Evolutionary conservation across 30 jellyfish, hydroid and myxozoan genomes (phyloP), one percentile per base, ranked within the genome.

Genomic region (Pseudorhiza aurosa): DNA sequence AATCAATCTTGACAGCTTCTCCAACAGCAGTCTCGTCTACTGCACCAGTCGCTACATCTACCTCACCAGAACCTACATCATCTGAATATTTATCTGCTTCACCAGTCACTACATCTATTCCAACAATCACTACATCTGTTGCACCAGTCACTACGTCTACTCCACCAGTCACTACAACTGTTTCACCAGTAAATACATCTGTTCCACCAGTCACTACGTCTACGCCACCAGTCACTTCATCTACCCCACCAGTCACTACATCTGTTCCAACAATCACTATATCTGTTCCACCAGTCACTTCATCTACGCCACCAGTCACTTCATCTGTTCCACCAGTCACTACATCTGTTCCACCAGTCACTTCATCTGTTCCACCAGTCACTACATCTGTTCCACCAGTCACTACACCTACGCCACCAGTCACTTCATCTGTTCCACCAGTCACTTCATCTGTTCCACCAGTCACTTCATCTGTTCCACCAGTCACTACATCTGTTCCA

Each of bases 211-310:
- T 24, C 15, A 11, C 63, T 9, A 9, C 39, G 0, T 36, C 60
- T 12, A 6, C 67, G 44, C 11, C 56, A 10, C 46, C 75, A 30
- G 28, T 43, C 14, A 8, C 40, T 9, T 10, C 10, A 35, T 7
- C 60, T 15, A n/a, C n/a, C n/a, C 19, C 79, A 65, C n/a, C 59
- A 31, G 59, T 22, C 36, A n/a, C 70, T 19, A 17, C 33, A 56
- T 12, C 70, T 17, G 35, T n/a, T n/a, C n/a, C 70, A 56, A 31
- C 70, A 56, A 12, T 39, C 10, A 5, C 43, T 4, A n/a, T 36
- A 56, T 9, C 70, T 17, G 25, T n/a, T n/a, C n/a, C 29, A 56
- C 19, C 28, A 22, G 40, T 31, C 17, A 4, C 33, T 19, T 27
- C 44, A n/a, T 56, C 43, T 5, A 56, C 29, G 14, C 33, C 70